Evolutionary conservation across 1,140 invertebrate species (phyloP).

Genomic region (Epicauta chinensis): DNA sequence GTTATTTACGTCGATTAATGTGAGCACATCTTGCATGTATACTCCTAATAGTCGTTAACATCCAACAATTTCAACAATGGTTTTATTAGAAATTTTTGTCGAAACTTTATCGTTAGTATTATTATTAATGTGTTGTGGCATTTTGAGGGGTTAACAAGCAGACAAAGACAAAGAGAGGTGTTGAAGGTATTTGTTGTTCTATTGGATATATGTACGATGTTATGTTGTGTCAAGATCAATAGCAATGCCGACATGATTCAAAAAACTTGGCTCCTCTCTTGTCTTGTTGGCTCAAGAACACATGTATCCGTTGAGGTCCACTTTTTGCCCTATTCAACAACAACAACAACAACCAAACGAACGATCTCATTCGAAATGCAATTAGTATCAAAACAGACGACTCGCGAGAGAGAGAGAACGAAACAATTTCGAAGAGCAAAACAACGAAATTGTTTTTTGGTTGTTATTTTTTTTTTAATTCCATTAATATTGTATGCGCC

Average conservation of each 20-base stretch:
- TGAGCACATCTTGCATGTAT: constrained; percentile 18
- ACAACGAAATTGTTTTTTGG: no score
- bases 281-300: constrained; percentile 16
- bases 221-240: constrained; percentile 3
- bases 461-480: no score
- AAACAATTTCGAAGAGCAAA: no score
- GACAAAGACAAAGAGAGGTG: background rate
- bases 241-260: constrained; percentile 10
- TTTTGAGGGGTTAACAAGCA: background rate
- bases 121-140: background rate
- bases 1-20: constrained; percentile 20
- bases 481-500: no score
- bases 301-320: constrained; percentile 21
- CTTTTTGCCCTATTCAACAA: constrained; percentile 14
- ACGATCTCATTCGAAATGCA: constrained; percentile 20
- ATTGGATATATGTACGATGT: constrained; percentile 1
- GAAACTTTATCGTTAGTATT: background rate
- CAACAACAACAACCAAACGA: no score
- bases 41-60: constrained; percentile 15
- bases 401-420: no score
- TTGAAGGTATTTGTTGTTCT: background rate
- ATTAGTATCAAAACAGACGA: constrained; percentile 23
- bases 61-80: background rate
- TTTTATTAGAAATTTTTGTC: background rate
- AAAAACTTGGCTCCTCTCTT: constrained; percentile 8